Conservation (phyloP, 2,113 vertebrate species). For the Odobenus rosmarus region DNA sequence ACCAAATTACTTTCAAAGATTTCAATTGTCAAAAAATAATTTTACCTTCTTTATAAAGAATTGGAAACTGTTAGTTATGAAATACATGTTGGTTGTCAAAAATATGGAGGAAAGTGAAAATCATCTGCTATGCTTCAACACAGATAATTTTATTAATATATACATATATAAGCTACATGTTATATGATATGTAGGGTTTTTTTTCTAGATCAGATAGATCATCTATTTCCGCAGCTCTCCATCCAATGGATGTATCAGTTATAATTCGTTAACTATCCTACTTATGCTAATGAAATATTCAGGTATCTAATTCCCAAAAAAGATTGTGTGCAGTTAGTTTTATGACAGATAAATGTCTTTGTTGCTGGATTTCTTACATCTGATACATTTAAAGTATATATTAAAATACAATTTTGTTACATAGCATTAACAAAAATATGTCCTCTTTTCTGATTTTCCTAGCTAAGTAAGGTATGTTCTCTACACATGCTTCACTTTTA, state of each 20-base stretch:
- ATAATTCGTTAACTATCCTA: neutral
- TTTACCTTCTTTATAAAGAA: slow-evolving; percentile 3
- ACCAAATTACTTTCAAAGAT: neutral
- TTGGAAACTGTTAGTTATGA: neutral
- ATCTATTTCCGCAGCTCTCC: neutral
- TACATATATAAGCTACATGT: neutral
- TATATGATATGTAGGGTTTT: neutral
- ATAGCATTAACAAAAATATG: neutral
- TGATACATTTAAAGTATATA: neutral
- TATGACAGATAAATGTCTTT: neutral
- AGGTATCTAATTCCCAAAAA: neutral
- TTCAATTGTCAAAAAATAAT: neutral
- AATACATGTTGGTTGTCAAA: neutral
- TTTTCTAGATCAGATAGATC: neutral
- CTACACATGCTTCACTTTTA: neutral
- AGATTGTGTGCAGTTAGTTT: neutral
- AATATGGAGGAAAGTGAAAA: neutral
- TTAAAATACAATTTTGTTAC: neutral
- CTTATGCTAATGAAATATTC: neutral
- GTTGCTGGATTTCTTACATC: neutral
- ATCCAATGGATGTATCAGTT: neutral
- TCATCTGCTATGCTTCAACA: neutral
- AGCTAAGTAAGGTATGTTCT: neutral
- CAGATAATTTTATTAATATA: neutral
- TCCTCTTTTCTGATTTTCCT: neutral